Percentiles rank a stretch among this genome's conserved stretches.
These are phyloP conservation scores for Trissolcus brochymenae DNA, from an alignment of 2,888 invertebrate species.

Conservation along the genomic window DNA sequence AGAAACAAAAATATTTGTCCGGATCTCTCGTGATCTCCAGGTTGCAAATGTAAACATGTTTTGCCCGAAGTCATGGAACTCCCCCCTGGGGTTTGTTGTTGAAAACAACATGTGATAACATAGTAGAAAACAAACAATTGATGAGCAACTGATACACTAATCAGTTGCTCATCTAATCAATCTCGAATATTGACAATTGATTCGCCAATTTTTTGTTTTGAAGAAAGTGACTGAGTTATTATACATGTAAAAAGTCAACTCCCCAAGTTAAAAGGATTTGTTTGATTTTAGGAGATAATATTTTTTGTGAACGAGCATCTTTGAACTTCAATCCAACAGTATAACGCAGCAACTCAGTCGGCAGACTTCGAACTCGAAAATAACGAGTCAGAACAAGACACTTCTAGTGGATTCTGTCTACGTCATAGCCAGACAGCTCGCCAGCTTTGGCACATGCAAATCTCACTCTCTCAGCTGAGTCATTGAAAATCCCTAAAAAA, in stretches of 20 bases:
- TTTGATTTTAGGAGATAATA: too few relatives aligned
- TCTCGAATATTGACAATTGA: neutral
- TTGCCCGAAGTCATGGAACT: too few relatives aligned
- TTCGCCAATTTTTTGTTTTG: neutral
- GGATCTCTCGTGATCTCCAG: neutral
- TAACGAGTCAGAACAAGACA: constrained; percentile 42
- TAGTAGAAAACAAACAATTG: too few relatives aligned
- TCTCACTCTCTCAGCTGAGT: neutral
- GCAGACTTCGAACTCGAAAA: constrained; percentile 50
- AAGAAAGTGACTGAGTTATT: too few relatives aligned
- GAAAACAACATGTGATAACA: too few relatives aligned
- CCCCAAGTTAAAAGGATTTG: too few relatives aligned
- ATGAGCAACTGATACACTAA: too few relatives aligned
- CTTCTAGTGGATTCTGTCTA: constrained; percentile 40
- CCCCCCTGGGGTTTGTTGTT: too few relatives aligned
- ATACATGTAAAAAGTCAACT: too few relatives aligned
- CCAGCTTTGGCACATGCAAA: constrained; percentile 16
- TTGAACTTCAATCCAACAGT: constrained; percentile 34
- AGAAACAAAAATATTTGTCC: too few relatives aligned
- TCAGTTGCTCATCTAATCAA: too few relatives aligned
- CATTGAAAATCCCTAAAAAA: neutral
- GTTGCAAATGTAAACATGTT: too few relatives aligned
- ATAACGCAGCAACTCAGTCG: constrained; percentile 31
- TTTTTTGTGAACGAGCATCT: neutral
- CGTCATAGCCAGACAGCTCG: constrained; percentile 36